Evolutionary conservation across 2,797 vertebrate genomes (phyloP), one percentile per base, ranked within the genome.

Genomic region (Semotilus atromaculatus): DNA sequence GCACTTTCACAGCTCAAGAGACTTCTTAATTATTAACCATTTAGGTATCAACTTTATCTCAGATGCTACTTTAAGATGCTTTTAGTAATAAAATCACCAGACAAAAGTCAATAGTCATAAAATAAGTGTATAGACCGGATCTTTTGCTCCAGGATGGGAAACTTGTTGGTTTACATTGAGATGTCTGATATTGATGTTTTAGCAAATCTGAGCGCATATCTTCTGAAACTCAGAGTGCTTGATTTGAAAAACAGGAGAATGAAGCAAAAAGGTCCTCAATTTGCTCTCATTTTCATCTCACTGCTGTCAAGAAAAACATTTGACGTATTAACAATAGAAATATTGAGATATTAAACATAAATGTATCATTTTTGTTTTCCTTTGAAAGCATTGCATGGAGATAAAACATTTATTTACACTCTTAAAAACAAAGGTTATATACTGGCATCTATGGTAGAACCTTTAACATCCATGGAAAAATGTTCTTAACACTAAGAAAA

Each of bases 401-500:
- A 67, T 60, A 53, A 58, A 45, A 60, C 13, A 60, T 60, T 34
- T 80, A 58, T 64, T 76, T 60, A 62, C n/a, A 62, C 58, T 26
- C 6, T 5, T 48, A 16, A 48, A 48, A 48, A 48, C 45, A 43
- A 3, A 45, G 13, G 43, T 45, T 45, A 14, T 1, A 18, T 18
- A 51, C 5, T 7, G 18, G 18, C 48, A 51, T 51, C 18, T 19
- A 19, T 7, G 18, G 51, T 1, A n/a, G 48, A 53, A 53, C 51
- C 19, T 19, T 51, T 51, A 19, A 51, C 48, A 19, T 51, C 6
- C 18, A 51, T 19, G 18, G 18, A 19, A 21, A 48, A 16, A 48
- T 16, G 0, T 48, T 45, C 45, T 48, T 16, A 48, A 48, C 19
- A 53, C 19, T 53, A 53, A 55, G 3, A 55, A 21, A 21, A 53